Base-by-base conservation (phyloP, 2,888 invertebrate species). In the Euspilapteryx auroguttella region DNA sequence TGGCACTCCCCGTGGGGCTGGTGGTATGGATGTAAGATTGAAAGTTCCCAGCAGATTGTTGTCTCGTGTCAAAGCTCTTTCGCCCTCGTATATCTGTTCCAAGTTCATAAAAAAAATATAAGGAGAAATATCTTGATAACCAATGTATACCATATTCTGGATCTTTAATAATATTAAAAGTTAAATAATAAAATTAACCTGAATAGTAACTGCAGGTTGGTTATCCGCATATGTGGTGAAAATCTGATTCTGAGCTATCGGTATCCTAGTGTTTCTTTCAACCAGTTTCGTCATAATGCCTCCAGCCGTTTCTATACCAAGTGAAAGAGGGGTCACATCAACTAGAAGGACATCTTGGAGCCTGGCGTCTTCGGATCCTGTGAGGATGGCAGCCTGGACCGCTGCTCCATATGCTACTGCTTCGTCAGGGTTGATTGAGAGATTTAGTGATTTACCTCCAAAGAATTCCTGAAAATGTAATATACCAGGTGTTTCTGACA, bases 371-470 rank as follows among this genome's bases (percentile, higher is more conserved):
- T 59, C 56, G 11, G 58, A 63, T 14, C 92, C 94, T 11, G 84
- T 83, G 11, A 96, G 73, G 39, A 94, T 94, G 24, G 94, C 95
- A 2, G 94, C 95, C 61, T 95, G 95, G 0, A 95, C 92, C 12
- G 94, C 94, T 3, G 94, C 94, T 3, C 94, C 94, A 49, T 94
- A 95, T 1, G 95, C 95, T 2, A 95, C 89, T 5, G 95, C 89
- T 59, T 93, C 92, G 46, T 93, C 92, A 0, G 92, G 94, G 59
- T 95, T 94, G 43, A 95, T 95, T 7, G 90, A 89, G 28, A 94
- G 81, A 64, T 95, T 95, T 21, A 95, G 64, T 32, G 88, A 81
- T 59, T 93, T 91, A 2, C 90, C 90, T 32, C 81, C 79, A 53
- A 89, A 90, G 63, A 84, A 87, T 37, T 89, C 87, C 75, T 85